Conservation (phyloP, 2,797 vertebrate species). For the Meriones psammophilus region DNA sequence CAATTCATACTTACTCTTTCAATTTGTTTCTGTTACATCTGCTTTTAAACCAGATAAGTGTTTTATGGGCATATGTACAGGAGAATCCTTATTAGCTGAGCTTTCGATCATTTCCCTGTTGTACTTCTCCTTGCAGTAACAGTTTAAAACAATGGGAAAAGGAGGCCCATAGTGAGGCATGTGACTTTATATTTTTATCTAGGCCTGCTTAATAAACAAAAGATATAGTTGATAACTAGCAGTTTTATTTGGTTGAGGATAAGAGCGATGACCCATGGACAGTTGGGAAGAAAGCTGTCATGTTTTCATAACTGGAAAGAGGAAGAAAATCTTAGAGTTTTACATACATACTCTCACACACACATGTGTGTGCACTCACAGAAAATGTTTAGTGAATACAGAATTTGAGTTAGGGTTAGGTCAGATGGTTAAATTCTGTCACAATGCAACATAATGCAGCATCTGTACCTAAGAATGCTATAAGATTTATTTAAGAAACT, state of each 20-base stretch:
- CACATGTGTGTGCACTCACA: neutral
- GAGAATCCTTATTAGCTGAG: neutral
- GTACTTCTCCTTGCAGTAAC: neutral
- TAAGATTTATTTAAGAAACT: neutral
- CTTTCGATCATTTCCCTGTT: neutral
- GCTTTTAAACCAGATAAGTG: constrained; percentile 28
- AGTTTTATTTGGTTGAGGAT: neutral
- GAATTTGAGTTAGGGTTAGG: neutral
- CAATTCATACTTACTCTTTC: neutral
- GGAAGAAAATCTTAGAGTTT: neutral
- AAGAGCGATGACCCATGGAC: neutral
- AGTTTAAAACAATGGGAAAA: neutral
- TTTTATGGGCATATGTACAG: neutral
- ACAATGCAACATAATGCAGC: fast-evolving
- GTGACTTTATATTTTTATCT: neutral
- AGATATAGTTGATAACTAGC: neutral
- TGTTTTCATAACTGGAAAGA: neutral
- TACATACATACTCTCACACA: neutral
- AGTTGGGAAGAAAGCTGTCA: neutral
- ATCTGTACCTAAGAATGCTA: neutral
- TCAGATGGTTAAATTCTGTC: neutral
- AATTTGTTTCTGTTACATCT: neutral
- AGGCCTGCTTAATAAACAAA: neutral
- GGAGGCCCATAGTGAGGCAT: neutral
- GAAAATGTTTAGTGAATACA: neutral